Conservation (phyloP, 2,888 invertebrate species). For the Drosophila kuntzei region DNA sequence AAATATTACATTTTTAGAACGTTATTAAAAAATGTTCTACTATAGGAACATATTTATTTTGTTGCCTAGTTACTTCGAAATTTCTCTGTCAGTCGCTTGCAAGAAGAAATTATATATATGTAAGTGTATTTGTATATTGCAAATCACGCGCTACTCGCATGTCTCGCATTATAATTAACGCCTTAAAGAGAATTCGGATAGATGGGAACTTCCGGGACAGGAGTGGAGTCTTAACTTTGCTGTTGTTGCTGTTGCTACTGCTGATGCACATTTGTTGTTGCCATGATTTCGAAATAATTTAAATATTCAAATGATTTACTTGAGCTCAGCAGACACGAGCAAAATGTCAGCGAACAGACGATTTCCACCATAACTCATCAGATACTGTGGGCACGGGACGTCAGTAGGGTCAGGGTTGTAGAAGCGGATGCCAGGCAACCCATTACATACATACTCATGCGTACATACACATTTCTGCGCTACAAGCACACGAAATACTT, state of each 20-base stretch:
- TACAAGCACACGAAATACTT: background rate
- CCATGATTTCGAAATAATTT: constrained; percentile 73
- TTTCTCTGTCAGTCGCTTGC: background rate
- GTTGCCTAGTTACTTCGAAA: background rate
- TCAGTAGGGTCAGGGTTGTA: constrained; percentile 1
- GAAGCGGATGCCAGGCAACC: constrained; percentile 43
- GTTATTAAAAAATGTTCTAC: too few relatives aligned
- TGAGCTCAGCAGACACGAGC: constrained; percentile 41
- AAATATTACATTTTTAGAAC: too few relatives aligned
- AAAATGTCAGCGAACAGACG: constrained; percentile 52
- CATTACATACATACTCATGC: constrained; percentile 28
- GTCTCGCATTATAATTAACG: constrained; percentile 71
- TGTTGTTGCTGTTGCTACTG: constrained; percentile 18
- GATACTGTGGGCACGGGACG: constrained; percentile 8
- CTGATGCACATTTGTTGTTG: constrained; percentile 40
- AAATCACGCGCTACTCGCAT: constrained; percentile 63
- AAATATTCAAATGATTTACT: constrained; percentile 79
- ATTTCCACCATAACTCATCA: constrained; percentile 72
- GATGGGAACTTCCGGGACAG: constrained; percentile 33
- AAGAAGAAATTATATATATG: constrained; percentile 1
- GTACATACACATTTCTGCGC: constrained; percentile 8
- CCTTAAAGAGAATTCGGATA: constrained; percentile 53
- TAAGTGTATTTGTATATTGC: constrained; percentile 47
- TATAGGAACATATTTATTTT: too few relatives aligned
- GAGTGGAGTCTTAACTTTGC: constrained; percentile 4